phyloP scores from a whole-genome alignment of 2,797 vertebrate species.

The Trachops cirrhosus region DNA sequence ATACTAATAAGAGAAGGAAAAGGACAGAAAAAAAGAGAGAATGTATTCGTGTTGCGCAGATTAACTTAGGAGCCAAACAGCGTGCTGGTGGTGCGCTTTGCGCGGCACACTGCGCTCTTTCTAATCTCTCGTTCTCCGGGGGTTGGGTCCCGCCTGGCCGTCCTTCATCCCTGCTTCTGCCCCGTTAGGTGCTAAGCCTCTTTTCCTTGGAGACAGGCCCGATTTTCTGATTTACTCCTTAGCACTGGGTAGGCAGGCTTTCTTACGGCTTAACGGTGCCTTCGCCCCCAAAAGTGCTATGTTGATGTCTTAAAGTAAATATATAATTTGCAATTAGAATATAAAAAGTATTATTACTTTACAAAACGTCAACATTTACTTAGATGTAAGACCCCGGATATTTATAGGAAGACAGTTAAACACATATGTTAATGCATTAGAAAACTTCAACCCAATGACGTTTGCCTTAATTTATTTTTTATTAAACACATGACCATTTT shows the following conservation, averaged over 20 bases:
- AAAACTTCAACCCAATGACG: background rate
- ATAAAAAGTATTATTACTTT: background rate
- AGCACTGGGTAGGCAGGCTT: background rate
- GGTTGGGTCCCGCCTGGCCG: too few species aligned
- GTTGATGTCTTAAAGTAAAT: background rate
- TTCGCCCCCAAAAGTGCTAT: background rate
- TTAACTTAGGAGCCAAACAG: background rate
- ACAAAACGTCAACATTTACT: background rate
- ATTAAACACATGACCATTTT: background rate
- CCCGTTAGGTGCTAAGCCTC: too few species aligned
- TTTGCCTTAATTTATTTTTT: background rate
- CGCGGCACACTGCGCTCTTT: background rate
- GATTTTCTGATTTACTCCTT: background rate
- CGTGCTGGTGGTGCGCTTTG: background rate
- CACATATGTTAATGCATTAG: background rate
- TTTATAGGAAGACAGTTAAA: background rate
- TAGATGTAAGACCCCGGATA: background rate
- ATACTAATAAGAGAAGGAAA: background rate
- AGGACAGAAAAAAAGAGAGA: background rate
- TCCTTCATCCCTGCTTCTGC: background rate
- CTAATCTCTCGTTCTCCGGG: background rate
- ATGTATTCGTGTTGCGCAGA: background rate
- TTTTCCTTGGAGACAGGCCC: background rate
- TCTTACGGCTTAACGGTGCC: background rate
- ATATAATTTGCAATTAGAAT: background rate